A percentile compares a stretch with the other conserved stretches of the same genome.
phyloP scores from a whole-genome alignment of 2,888 invertebrate species.

The Volucella bombylans region DNA sequence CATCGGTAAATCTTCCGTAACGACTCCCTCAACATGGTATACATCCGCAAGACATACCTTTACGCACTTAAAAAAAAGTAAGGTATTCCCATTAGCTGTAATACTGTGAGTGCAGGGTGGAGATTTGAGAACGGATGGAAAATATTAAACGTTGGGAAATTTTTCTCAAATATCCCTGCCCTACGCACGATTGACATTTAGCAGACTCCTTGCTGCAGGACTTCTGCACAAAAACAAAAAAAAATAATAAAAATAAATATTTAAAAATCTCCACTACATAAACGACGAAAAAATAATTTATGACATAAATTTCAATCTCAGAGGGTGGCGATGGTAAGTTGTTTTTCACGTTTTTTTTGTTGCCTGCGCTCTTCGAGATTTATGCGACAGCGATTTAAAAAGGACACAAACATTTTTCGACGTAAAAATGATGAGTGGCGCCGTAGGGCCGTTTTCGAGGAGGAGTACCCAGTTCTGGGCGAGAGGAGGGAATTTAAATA shows the following conservation, averaged over 20 bases:
- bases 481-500: constrained; percentile 41
- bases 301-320: constrained; percentile 64
- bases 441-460: not conserved
- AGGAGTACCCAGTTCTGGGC: too few relatives aligned
- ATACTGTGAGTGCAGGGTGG: not conserved
- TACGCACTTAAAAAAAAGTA: constrained; percentile 12
- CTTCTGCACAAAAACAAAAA: not conserved
- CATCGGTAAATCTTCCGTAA: constrained; percentile 46
- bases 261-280: constrained; percentile 33
- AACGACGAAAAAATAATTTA: constrained; percentile 51
- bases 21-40: not conserved
- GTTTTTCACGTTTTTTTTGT: constrained; percentile 36
- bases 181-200: constrained; percentile 59
- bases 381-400: constrained; percentile 62
- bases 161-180: constrained; percentile 34
- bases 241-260: constrained; percentile 44
- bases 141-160: constrained; percentile 48
- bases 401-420: constrained; percentile 61
- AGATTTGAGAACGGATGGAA: not conserved
- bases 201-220: constrained; percentile 8
- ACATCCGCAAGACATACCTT: constrained; percentile 5
- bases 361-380: constrained; percentile 36
- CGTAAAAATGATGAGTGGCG: constrained; percentile 55
- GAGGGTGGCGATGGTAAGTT: constrained; percentile 5
- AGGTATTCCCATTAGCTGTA: constrained; percentile 33